phyloP scores from a whole-genome alignment of 2,888 invertebrate species.

The Augochlorella aurata region DNA sequence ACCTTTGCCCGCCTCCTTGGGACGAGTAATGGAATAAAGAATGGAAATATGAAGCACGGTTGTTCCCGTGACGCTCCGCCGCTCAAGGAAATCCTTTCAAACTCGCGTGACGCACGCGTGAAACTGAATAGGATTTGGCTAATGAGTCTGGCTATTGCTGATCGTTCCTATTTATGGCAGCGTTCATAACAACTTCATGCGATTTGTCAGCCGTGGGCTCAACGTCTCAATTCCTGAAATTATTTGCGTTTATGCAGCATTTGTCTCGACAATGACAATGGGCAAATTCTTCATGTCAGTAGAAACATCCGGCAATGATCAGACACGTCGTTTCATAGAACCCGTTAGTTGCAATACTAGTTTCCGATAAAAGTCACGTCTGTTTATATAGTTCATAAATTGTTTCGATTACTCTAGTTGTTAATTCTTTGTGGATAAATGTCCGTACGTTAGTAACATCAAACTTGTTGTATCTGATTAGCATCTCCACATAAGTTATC shows the following conservation, averaged over 20 bases:
- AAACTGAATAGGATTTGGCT: not conserved
- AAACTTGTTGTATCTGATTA: too few species aligned
- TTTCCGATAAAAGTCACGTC: not conserved
- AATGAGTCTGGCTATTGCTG: not conserved
- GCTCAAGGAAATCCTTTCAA: not conserved
- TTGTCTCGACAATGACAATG: not conserved
- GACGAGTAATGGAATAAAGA: conserved; percentile 1
- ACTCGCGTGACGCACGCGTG: not conserved
- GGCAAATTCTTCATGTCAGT: not conserved
- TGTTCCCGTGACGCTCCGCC: conserved; percentile 1
- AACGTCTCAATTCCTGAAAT: not conserved
- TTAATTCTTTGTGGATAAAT: too few species aligned
- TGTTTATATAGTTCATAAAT: too few species aligned
- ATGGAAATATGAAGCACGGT: conserved; percentile 2
- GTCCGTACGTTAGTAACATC: too few species aligned
- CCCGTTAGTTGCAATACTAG: not conserved
- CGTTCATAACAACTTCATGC: not conserved
- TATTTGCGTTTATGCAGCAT: too few species aligned
- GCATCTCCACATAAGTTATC: too few species aligned
- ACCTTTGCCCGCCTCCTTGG: not conserved
- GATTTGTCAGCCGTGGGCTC: not conserved
- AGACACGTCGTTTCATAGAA: not conserved
- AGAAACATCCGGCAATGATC: not conserved
- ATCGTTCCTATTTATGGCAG: not conserved
- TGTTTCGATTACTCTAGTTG: too few species aligned